These are phyloP conservation scores for Penaeus japonicus DNA, from an alignment of 1,140 invertebrate species.

Conservation along the genomic window DNA sequence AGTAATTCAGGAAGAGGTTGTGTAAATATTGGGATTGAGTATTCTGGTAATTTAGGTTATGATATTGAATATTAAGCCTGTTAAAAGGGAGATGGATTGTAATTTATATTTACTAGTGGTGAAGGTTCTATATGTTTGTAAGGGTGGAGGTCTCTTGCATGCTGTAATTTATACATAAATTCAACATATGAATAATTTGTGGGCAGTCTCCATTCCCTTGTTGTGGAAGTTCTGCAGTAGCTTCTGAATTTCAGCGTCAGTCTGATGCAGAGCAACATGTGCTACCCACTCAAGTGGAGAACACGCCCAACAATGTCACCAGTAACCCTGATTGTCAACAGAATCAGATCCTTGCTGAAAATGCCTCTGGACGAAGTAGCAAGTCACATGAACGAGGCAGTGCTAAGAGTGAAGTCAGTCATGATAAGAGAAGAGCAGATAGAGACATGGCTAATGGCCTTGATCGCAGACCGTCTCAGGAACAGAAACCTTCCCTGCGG, in stretches of 20 bases:
- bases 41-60: no score
- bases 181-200: neutral
- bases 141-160: no score
- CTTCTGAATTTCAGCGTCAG: slow-evolving; percentile 33
- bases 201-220: neutral
- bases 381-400: neutral
- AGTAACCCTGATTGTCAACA: slow-evolving; percentile 21
- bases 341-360: neutral
- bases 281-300: slow-evolving; percentile 20
- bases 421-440: neutral
- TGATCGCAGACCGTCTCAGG: neutral
- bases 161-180: no score
- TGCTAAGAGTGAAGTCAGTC: neutral
- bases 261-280: slow-evolving; percentile 22
- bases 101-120: no score
- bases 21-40: no score
- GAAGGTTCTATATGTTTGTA: no score
- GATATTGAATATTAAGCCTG: no score
- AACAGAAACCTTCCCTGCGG: neutral
- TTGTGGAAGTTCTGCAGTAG: slow-evolving; percentile 1
- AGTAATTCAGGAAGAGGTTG: no score
- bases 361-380: slow-evolving; percentile 3
- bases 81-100: no score
- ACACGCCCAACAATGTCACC: slow-evolving; percentile 7
- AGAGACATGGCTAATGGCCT: neutral